phyloP scores from a whole-genome alignment of 1,140 invertebrate species.

The Brachionus plicatilis region DNA sequence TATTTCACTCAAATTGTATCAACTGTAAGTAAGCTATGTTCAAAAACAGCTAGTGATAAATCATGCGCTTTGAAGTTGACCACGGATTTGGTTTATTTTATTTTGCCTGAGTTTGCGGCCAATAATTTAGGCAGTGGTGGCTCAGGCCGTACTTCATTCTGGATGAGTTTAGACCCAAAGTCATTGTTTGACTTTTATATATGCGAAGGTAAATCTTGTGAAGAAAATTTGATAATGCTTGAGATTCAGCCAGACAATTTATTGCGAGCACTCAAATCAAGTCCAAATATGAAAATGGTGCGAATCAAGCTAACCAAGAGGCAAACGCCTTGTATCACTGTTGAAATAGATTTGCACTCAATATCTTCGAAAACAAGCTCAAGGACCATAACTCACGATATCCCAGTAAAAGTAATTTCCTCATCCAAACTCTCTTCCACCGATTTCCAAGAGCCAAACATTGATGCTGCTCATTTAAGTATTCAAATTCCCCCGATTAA shows the following conservation, averaged over 20 bases:
- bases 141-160: slow-evolving; percentile 11
- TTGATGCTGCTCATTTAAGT: background rate
- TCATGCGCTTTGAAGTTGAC: slow-evolving; percentile 25
- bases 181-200: slow-evolving; percentile 36
- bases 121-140: slow-evolving; percentile 35
- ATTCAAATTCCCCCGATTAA: slow-evolving; percentile 31
- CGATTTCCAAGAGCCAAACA: slow-evolving; percentile 36
- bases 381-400: slow-evolving; percentile 28
- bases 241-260: slow-evolving; percentile 30
- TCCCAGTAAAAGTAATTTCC: slow-evolving; percentile 21
- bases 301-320: slow-evolving; percentile 31
- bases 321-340: slow-evolving; percentile 21
- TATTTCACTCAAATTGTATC: slow-evolving; percentile 34
- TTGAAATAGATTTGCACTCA: slow-evolving; percentile 36
- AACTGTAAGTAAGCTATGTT: slow-evolving; percentile 40
- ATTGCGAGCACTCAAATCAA: slow-evolving; percentile 25
- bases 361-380: slow-evolving; percentile 31
- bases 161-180: slow-evolving; percentile 33
- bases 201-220: background rate
- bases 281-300: slow-evolving; percentile 39
- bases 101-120: slow-evolving; percentile 31
- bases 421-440: background rate
- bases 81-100: slow-evolving; percentile 8
- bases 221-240: slow-evolving; percentile 18
- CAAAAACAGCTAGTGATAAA: slow-evolving; percentile 29